phyloP scores from a whole-genome alignment of 2,113 vertebrate genomes.

The Thermophis baileyi region DNA sequence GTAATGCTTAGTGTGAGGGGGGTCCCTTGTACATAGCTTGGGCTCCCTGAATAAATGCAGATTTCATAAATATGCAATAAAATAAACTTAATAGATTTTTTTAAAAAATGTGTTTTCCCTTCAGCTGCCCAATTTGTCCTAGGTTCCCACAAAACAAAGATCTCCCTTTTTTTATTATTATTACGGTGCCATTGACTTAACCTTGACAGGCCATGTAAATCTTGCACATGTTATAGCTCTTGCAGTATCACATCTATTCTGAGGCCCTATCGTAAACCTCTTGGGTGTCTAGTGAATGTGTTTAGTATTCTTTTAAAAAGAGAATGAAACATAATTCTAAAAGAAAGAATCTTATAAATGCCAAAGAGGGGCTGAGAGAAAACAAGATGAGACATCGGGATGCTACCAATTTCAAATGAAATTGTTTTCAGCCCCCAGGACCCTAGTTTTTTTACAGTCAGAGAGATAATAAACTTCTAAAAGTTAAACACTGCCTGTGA shows the following conservation, averaged over 20 bases:
- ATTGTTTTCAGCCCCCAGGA: neutral
- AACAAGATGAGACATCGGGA: neutral
- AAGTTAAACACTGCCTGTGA: constrained; percentile 9
- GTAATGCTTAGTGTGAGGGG: neutral
- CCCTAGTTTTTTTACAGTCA: constrained; percentile 9
- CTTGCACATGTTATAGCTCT: neutral
- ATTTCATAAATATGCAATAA: neutral
- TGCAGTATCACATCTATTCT: neutral
- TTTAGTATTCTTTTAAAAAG: neutral
- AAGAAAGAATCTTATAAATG: neutral
- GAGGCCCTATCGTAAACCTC: neutral
- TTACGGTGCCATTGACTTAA: neutral
- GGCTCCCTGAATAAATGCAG: neutral
- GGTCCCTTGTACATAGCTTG: neutral
- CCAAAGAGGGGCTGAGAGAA: neutral
- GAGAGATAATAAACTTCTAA: constrained; percentile 48
- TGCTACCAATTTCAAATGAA: constrained; percentile 19
- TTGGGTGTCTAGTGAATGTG: neutral
- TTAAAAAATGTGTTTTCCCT: neutral
- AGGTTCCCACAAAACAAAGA: neutral
- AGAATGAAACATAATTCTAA: neutral
- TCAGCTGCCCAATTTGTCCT: neutral
- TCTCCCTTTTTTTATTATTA: neutral
- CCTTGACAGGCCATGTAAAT: neutral
- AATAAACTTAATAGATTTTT: neutral